phyloP scores from a whole-genome alignment of 2,113 vertebrate genomes.

The Rhynchomys soricoides region DNA sequence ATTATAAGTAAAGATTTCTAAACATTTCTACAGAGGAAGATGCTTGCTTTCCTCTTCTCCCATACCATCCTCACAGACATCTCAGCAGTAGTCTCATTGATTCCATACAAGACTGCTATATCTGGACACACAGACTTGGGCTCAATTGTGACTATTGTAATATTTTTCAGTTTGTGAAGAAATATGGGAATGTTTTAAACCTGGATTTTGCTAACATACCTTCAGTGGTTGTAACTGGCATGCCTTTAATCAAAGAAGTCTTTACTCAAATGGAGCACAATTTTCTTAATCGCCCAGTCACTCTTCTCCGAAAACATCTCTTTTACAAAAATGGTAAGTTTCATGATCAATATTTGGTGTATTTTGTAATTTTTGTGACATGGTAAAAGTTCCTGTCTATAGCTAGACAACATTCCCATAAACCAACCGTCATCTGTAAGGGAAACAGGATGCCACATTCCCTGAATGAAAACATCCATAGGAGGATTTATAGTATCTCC shows the following conservation, averaged over 20 bases:
- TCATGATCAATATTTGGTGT: neutral
- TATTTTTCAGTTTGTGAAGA: slow-evolving; percentile 84
- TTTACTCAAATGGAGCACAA: neutral
- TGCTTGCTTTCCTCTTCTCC: neutral
- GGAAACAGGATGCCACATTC: neutral
- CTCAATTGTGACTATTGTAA: neutral
- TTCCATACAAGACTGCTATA: neutral
- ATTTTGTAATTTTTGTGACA: neutral
- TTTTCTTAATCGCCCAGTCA: neutral
- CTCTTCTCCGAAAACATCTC: neutral
- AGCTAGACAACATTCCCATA: neutral
- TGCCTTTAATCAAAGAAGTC: slow-evolving; percentile 35
- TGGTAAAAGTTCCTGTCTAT: neutral
- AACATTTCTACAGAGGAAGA: neutral
- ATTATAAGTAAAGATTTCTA: neutral
- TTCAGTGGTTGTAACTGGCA: neutral
- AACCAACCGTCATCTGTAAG: neutral
- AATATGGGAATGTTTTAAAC: slow-evolving; percentile 88
- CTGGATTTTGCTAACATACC: slow-evolving; percentile 64
- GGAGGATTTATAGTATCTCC: neutral
- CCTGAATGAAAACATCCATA: neutral
- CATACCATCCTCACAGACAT: neutral
- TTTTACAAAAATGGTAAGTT: slow-evolving; percentile 81
- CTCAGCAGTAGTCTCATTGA: neutral
- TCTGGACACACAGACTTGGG: neutral